Percentiles rank a stretch among this genome's conserved stretches.
Evolutionary conservation across 2,888 invertebrate species (phyloP).

Genomic region (Plebejus melissa): DNA sequence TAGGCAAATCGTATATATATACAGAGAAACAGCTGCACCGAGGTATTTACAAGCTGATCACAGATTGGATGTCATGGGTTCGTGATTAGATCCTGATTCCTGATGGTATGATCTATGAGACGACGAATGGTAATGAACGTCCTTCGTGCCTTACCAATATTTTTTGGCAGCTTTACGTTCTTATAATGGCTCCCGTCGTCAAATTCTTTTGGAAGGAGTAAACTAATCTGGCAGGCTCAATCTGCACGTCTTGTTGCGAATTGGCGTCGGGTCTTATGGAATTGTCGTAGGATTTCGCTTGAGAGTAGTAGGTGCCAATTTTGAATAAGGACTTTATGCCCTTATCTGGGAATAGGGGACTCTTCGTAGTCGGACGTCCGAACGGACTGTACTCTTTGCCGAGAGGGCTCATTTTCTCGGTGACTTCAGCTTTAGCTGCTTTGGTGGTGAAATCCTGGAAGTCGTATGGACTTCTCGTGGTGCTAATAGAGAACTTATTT

Average conservation of each 20-base stretch:
- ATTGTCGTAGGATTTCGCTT: constrained; percentile 67
- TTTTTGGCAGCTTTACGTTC: constrained; percentile 56
- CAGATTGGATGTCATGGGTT: constrained; percentile 11
- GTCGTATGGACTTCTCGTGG: constrained; percentile 79
- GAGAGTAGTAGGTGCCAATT: constrained; percentile 69
- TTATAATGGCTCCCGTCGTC: constrained; percentile 55
- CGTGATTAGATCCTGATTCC: constrained; percentile 13
- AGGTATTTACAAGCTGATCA: constrained; percentile 22
- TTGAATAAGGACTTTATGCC: constrained; percentile 64
- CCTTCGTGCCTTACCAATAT: constrained; percentile 63
- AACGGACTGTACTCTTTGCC: constrained; percentile 62
- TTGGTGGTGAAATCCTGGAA: constrained; percentile 68
- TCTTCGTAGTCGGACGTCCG: constrained; percentile 75
- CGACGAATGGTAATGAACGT: constrained; percentile 46
- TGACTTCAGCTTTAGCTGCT: constrained; percentile 45
- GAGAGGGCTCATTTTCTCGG: constrained; percentile 58
- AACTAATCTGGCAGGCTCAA: constrained; percentile 66
- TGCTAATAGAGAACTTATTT: constrained; percentile 67
- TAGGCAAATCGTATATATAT: constrained; percentile 16
- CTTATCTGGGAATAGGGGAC: constrained; percentile 59
- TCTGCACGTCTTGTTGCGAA: constrained; percentile 66
- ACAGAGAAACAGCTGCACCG: constrained; percentile 20
- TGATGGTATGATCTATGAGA: constrained; percentile 35
- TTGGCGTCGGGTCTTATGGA: constrained; percentile 72
- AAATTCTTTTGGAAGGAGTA: constrained; percentile 67